phyloP scores from a whole-genome alignment of 2,888 invertebrate genomes.

The Flexamia atlantica region DNA sequence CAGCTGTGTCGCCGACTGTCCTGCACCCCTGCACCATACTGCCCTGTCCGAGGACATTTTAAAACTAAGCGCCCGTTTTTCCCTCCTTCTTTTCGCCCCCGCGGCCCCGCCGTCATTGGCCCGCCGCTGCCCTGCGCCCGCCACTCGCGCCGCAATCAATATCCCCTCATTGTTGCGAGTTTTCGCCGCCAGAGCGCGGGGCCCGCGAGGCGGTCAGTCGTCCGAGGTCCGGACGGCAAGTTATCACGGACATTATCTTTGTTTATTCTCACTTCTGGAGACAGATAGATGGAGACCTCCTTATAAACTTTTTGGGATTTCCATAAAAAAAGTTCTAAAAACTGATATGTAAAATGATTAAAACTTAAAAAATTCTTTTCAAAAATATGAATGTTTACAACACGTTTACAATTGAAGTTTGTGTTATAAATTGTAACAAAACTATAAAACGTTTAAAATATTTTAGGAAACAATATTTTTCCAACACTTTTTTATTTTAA shows the following conservation, averaged over 20 bases:
- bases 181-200: constrained; percentile 7
- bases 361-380: no score
- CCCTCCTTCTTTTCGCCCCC: constrained; percentile 44
- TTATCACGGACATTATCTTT: not conserved
- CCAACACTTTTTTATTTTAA: no score
- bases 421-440: no score
- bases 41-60: constrained; percentile 37
- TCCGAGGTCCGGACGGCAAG: not conserved
- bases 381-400: no score
- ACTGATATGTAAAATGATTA: no score
- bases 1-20: not conserved
- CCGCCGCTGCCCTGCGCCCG: constrained; percentile 48
- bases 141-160: constrained; percentile 43
- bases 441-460: no score
- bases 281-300: no score
- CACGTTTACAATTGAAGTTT: no score
- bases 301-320: no score
- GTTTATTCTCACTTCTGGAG: not conserved
- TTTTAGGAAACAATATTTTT: no score
- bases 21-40: not conserved
- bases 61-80: constrained; percentile 58
- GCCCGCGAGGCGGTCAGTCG: not conserved
- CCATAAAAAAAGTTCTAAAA: no score
- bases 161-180: constrained; percentile 44
- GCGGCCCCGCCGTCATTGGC: constrained; percentile 17